A percentile compares a stretch with the other conserved stretches of the same genome.
Conservation (phyloP, 2,888 invertebrate species). For the Brenthis hecate region DNA sequence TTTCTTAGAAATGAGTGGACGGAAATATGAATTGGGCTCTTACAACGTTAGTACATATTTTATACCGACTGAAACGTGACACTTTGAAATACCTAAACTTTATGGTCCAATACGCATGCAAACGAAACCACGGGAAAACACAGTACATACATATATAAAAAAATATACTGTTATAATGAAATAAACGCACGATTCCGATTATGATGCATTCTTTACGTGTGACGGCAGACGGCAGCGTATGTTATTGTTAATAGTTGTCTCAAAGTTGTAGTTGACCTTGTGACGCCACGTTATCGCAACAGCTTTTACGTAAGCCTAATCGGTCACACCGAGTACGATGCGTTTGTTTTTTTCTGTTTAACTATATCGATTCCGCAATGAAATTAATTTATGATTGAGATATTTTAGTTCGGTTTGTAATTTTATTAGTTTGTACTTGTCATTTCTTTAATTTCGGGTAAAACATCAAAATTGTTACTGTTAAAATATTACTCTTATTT, state of each 20-base stretch:
- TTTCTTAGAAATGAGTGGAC: no score
- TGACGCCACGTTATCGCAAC: slow-evolving; percentile 31
- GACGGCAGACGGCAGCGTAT: slow-evolving; percentile 12
- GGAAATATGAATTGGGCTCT: no score
- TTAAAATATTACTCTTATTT: no score
- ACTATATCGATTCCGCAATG: slow-evolving; percentile 5
- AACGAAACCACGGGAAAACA: no score
- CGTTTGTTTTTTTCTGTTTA: slow-evolving; percentile 22
- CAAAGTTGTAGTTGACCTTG: slow-evolving; percentile 34
- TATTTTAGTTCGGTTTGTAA: not conserved
- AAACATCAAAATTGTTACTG: not conserved
- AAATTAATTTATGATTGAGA: not conserved
- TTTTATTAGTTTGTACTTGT: not conserved
- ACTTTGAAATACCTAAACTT: no score
- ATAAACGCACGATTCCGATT: slow-evolving; percentile 8
- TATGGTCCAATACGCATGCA: no score
- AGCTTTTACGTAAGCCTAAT: slow-evolving; percentile 37
- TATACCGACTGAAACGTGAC: no score
- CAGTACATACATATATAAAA: no score
- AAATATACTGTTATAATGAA: not conserved
- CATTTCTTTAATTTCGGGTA: not conserved
- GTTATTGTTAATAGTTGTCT: slow-evolving; percentile 32
- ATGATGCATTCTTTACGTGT: slow-evolving; percentile 1
- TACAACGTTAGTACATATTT: no score
- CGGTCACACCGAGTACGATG: slow-evolving; percentile 25